phyloP scores from a whole-genome alignment of 2,888 invertebrate species.

The Pterostichus niger region DNA sequence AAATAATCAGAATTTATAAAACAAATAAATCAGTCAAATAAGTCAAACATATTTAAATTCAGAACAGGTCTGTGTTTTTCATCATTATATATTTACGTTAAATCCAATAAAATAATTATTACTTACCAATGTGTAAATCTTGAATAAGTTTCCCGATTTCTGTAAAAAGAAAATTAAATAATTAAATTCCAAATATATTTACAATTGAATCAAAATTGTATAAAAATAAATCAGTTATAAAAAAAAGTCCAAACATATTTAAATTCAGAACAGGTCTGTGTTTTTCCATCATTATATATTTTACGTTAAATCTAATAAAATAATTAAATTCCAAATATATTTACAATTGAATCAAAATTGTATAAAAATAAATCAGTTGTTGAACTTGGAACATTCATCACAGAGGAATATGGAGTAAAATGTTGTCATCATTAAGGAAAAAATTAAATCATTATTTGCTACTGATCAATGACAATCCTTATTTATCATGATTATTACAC shows the following conservation, averaged over 20 bases:
- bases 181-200: neutral
- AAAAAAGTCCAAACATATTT: neutral
- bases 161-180: neutral
- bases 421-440: constrained; percentile 65
- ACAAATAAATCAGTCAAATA: constrained; percentile 5
- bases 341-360: too few relatives aligned
- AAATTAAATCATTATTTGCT: too few relatives aligned
- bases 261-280: constrained; percentile 37
- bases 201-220: too few relatives aligned
- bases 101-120: neutral
- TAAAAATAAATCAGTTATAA: constrained; percentile 15
- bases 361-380: too few relatives aligned
- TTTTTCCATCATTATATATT: constrained; percentile 22
- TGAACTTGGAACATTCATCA: constrained; percentile 67
- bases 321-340: neutral
- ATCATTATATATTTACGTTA: neutral
- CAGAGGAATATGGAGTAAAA: constrained; percentile 60
- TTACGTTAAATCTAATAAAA: neutral
- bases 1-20: neutral
- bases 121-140: too few relatives aligned
- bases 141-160: too few relatives aligned
- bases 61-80: constrained; percentile 26
- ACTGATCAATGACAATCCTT: neutral
- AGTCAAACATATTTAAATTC: constrained; percentile 1
- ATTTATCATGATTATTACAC: too few relatives aligned